Conservation (phyloP, 2,797 vertebrate genomes). For the Artibeus lituratus region DNA sequence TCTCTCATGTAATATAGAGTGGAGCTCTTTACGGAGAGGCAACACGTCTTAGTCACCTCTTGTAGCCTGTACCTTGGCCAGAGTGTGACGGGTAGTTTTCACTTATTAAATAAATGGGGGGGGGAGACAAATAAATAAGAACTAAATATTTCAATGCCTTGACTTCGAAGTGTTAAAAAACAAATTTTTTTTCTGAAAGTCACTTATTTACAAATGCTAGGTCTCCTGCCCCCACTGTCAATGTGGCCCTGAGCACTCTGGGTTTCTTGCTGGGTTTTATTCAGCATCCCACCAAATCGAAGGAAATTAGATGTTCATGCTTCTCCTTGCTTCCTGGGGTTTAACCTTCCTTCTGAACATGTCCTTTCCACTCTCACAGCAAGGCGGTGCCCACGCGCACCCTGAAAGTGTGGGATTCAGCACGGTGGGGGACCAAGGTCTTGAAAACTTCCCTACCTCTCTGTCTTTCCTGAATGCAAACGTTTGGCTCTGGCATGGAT, state of each 20-base stretch:
- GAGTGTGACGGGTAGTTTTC: no score
- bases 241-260: neutral
- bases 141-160: neutral
- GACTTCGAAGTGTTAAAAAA: neutral
- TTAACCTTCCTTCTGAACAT: conserved; percentile 49
- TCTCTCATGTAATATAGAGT: neutral
- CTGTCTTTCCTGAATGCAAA: neutral
- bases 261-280: conserved; percentile 55
- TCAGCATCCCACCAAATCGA: conserved; percentile 60
- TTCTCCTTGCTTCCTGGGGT: conserved; percentile 59
- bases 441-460: neutral
- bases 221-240: neutral
- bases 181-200: neutral
- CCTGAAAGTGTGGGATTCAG: neutral
- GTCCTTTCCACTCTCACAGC: conserved; percentile 43
- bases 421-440: neutral
- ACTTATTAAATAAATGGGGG: neutral
- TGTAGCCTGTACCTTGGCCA: neutral
- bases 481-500: neutral
- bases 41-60: neutral
- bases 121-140: neutral
- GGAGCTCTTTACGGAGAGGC: neutral
- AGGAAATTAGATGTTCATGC: conserved; percentile 65
- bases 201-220: neutral
- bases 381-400: neutral